Base-by-base conservation (phyloP, 1,140 invertebrate species). In the Pinna nobilis region DNA sequence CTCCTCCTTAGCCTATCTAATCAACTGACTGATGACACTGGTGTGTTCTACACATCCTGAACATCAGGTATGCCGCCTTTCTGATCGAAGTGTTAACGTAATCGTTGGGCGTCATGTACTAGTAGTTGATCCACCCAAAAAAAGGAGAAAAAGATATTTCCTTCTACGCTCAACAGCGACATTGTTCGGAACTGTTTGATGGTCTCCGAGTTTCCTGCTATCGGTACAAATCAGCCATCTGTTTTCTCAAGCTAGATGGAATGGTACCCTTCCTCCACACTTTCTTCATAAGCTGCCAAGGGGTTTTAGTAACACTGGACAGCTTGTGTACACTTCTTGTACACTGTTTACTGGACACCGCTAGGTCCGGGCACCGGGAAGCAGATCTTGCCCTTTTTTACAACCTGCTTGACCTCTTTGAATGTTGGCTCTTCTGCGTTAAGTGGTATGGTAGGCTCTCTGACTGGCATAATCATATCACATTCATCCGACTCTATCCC, bases 181-280 rank as follows among this genome's bases (percentile, higher is more conserved):
- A 71, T 75, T 25, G 69, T 77, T 11, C 68, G 23, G 33, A 77
- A 80, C 49, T 80, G 75, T 18, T 64, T 61, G 30, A 80, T 74
- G 15, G 18, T 53, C 33, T 53, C 59, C 1, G 68, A 71, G 39
- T 77, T 57, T 49, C 70, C 63, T 35, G 74, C 71, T 37, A 74
- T 80, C 11, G 75, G 61, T 2, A 71, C 67, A 53, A 73, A 72
- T n/a, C 65, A 71, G 20, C 57, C 57, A 32, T 77, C 68, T 47
- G 75, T 59, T 35, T 57, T 44, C 72, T 37, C 75, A 67, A 77
- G 30, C 44, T 53, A 53, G 57, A 6, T 71, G 55, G 67, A 51
- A 72, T 33, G 4, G 13, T 61, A 2, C 55, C 39, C 33, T 71
- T 77, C 32, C 49, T 68, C 66, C 55, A 74, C 18, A 60, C 47